Conservation (phyloP, 2,113 vertebrate species). For the Vidua chalybeata region DNA sequence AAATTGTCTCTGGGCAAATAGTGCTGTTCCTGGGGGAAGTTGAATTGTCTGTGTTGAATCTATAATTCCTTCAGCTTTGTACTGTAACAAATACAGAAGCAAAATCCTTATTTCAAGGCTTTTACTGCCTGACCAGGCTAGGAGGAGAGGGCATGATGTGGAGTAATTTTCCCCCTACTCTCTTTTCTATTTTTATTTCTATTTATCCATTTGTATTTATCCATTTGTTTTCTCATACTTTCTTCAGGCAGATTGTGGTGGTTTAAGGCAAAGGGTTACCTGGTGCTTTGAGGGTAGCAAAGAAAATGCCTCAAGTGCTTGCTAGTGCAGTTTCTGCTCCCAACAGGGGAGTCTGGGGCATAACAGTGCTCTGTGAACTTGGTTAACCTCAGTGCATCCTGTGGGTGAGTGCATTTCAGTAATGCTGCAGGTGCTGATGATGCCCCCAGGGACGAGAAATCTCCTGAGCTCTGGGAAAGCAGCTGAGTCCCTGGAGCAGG, state of each 20-base stretch:
- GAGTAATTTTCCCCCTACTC: background rate
- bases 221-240: background rate
- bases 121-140: background rate
- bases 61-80: background rate
- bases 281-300: background rate
- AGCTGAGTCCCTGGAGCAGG: background rate
- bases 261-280: background rate
- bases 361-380: background rate
- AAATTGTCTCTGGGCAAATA: constrained; percentile 12
- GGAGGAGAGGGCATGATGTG: background rate
- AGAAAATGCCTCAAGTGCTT: background rate
- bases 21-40: background rate
- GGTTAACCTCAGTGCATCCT: background rate
- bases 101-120: background rate
- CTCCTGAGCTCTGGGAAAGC: background rate
- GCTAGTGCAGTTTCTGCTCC: background rate
- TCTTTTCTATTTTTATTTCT: background rate
- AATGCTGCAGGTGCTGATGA: fast-evolving
- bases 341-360: background rate
- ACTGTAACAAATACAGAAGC: background rate
- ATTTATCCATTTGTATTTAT: background rate
- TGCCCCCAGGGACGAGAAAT: background rate
- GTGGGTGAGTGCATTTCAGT: background rate
- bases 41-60: background rate
- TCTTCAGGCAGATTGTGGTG: fast-evolving